These are phyloP conservation scores for Limnodromus scolopaceus DNA, from an alignment of 2,797 vertebrate species.

Conservation along the genomic window DNA sequence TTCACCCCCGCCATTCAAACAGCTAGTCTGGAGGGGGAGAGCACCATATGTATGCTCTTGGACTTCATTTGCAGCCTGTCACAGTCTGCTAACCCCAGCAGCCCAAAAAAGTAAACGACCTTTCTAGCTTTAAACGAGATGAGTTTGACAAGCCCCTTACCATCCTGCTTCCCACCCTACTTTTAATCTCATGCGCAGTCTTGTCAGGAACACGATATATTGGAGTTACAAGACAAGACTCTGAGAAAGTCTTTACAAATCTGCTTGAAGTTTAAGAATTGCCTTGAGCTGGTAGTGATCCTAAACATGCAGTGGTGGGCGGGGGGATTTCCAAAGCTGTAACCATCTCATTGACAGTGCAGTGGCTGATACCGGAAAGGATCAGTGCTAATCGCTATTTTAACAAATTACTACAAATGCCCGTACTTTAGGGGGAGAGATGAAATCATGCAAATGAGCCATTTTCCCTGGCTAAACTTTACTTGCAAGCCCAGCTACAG, in stretches of 20 bases:
- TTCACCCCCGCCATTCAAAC: background rate
- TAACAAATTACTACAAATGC: background rate
- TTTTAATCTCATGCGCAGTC: background rate
- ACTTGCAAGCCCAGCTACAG: background rate
- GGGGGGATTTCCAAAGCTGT: background rate
- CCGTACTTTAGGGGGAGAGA: background rate
- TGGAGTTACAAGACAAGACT: background rate
- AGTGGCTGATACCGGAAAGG: fast-evolving
- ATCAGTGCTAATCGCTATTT: fast-evolving
- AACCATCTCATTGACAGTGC: background rate
- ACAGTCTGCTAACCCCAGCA: background rate
- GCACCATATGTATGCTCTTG: background rate
- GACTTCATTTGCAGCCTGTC: background rate
- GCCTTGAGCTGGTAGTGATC: background rate
- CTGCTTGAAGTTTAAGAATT: background rate
- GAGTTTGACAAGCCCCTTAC: background rate
- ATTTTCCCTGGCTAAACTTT: background rate
- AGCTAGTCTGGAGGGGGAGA: fast-evolving
- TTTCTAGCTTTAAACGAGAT: background rate
- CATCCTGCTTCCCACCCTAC: background rate
- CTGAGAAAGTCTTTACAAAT: background rate
- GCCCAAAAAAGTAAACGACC: background rate
- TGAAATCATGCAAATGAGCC: background rate
- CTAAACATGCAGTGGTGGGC: fast-evolving
- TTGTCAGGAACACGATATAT: fast-evolving